Evolutionary conservation across 2,113 vertebrate genomes (phyloP), one percentile per base, ranked within the genome.

Genomic region (Rhinogobius similis): DNA sequence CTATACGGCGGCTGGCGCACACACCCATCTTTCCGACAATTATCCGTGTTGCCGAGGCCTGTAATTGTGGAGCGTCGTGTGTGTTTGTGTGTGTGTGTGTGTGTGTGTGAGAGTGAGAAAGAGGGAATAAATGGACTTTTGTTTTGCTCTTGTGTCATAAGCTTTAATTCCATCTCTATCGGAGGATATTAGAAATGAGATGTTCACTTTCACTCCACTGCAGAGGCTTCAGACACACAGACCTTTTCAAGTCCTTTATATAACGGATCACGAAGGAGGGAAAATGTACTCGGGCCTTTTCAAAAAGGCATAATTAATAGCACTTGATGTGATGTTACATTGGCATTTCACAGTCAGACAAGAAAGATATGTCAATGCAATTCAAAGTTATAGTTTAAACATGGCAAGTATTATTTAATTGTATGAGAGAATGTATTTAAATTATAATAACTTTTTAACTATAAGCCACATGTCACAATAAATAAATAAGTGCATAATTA

Each of bases 11-110:
- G 73, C 77, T 67, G 38, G 63, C 56, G 82, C 68, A 78, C 68
- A 79, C 73, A 78, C 52, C 50, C 53, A 70, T 43, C 66, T 48
- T 41, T 72, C 82, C 71, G 81, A 65, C 76, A 82, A 84, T 84
- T 79, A 81, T 86, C 79, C 84, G 65, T 82, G 77, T 27, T 70
- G 63, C 73, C 68, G 76, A 75, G 72, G 76, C 70, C 79, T 87
- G 65, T 89, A 79, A 82, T 79, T 83, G 80, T 76, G 71, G 21
- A n/a, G n/a, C 7, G 46, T 21, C 6, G 27, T 68, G 39, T 52
- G 48, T 70, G 59, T 68, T 44, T 53, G 36, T 8, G 24, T 65
- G 32, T 52, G 48, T 67, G 68, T 68, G 56, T 55, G 27, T 10
- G 27, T 67, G 39, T 52, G 53, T 70, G 65, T 65, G 56, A 41